A percentile compares a stretch with the other conserved stretches of the same genome.
These are phyloP conservation scores for Alviniconcha strummeri DNA, from an alignment of 2,888 invertebrate species.

Conservation along the genomic window DNA sequence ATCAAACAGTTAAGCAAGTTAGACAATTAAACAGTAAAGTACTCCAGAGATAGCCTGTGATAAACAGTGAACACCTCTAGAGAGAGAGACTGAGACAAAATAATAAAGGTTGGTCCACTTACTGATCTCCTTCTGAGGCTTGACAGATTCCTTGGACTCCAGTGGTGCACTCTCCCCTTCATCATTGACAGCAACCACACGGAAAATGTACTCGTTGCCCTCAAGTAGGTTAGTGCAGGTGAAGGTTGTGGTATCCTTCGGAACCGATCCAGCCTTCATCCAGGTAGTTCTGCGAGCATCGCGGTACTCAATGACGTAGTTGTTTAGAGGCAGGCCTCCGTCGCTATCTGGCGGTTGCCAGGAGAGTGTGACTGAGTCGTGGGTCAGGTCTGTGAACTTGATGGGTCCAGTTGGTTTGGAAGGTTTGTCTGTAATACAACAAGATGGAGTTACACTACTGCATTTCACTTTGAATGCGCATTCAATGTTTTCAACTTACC, in stretches of 20 bases:
- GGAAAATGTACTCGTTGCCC: slow-evolving; percentile 92
- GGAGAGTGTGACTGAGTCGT: slow-evolving; percentile 86
- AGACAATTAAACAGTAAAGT: too few relatives aligned
- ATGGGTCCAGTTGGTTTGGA: slow-evolving; percentile 88
- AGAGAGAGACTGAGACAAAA: neutral
- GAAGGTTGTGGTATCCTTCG: slow-evolving; percentile 45
- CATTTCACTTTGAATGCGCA: too few relatives aligned
- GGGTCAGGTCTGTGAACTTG: slow-evolving; percentile 85
- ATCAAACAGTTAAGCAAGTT: too few relatives aligned
- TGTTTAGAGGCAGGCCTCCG: slow-evolving; percentile 64
- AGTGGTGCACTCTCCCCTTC: slow-evolving; percentile 95
- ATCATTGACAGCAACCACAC: slow-evolving; percentile 89
- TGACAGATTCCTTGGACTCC: slow-evolving; percentile 71
- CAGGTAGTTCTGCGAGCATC: slow-evolving; percentile 85
- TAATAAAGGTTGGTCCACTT: slow-evolving; percentile 32
- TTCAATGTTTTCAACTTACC: too few relatives aligned
- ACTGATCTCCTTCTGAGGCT: slow-evolving; percentile 56
- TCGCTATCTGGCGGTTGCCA: slow-evolving; percentile 67
- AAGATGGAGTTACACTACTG: neutral
- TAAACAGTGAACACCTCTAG: too few relatives aligned
- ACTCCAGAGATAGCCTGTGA: too few relatives aligned
- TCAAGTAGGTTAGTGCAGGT: slow-evolving; percentile 49
- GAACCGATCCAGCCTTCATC: slow-evolving; percentile 80
- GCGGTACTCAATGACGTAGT: slow-evolving; percentile 76
- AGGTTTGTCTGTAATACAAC: slow-evolving; percentile 82